phyloP scores from a whole-genome alignment of 2,113 vertebrate genomes.

The Ginglymostoma cirratum region DNA sequence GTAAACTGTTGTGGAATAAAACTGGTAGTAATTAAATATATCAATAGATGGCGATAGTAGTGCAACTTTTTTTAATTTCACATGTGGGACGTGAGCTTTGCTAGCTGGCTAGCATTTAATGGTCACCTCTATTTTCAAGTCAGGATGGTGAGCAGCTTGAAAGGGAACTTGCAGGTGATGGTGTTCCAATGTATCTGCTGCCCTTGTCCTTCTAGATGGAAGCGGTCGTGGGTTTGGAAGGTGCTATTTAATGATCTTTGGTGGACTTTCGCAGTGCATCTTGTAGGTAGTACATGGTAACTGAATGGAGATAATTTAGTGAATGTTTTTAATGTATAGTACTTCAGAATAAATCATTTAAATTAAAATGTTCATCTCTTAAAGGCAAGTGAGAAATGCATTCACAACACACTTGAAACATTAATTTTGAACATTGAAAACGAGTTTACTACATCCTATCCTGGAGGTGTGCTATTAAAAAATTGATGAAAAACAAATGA shows the following conservation, averaged over 20 bases:
- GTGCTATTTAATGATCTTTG: too few relatives aligned
- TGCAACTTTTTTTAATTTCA: background rate
- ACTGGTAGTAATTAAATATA: background rate
- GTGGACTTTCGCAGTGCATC: too few relatives aligned
- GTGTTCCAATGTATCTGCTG: too few relatives aligned
- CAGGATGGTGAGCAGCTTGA: too few relatives aligned
- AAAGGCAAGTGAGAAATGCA: background rate
- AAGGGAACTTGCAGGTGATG: too few relatives aligned
- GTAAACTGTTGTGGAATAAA: background rate
- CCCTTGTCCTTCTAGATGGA: too few relatives aligned
- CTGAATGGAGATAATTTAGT: background rate
- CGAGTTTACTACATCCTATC: background rate
- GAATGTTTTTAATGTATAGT: too few relatives aligned
- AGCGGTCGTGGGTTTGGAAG: too few relatives aligned
- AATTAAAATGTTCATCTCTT: background rate
- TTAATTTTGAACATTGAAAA: background rate
- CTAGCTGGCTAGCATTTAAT: too few relatives aligned
- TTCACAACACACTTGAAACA: background rate
- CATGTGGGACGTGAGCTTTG: too few relatives aligned
- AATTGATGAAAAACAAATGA: background rate
- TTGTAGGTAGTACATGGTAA: too few relatives aligned
- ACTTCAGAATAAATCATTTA: background rate
- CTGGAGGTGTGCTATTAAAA: background rate
- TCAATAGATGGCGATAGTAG: constrained; percentile 1
- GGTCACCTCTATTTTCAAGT: too few relatives aligned